Evolutionary conservation across 2,113 vertebrate species (phyloP).

Genomic region (Eulacestoma nigropectus): DNA sequence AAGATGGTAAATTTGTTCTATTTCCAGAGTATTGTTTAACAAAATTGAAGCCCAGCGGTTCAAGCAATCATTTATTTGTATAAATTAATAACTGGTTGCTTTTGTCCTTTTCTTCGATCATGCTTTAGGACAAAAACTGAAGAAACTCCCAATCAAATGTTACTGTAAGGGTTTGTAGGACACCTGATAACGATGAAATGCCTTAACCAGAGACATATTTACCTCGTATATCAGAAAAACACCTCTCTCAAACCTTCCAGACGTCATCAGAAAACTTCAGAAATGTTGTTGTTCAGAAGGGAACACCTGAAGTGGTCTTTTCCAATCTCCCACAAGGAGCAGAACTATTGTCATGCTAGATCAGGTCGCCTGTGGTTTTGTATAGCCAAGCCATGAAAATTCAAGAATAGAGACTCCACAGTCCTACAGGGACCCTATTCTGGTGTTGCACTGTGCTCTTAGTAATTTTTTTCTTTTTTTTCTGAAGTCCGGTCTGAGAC

Average conservation of each 20-base stretch:
- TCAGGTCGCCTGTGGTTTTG: not conserved
- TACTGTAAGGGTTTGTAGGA: accelerated
- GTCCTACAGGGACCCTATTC: accelerated
- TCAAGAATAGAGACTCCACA: accelerated
- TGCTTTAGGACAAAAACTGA: not conserved
- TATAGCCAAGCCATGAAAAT: not conserved
- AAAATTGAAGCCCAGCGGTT: not conserved
- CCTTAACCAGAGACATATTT: not conserved
- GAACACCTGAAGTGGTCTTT: not conserved
- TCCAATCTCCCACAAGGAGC: not conserved
- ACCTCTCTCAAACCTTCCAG: not conserved
- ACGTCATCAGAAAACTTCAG: not conserved
- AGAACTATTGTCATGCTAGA: not conserved
- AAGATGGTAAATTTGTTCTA: not conserved
- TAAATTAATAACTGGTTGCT: not conserved
- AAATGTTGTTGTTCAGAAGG: not conserved
- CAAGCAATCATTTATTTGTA: not conserved
- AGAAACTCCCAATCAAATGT: not conserved
- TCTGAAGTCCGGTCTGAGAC: not conserved
- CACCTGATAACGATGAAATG: not conserved
- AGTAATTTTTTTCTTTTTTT: too few relatives aligned
- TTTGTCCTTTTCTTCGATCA: not conserved
- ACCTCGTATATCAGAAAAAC: not conserved
- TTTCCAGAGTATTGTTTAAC: not conserved
- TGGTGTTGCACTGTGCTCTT: not conserved